Evolutionary conservation across 2,888 invertebrate genomes (phyloP), one percentile per base, ranked within the genome.

Genomic region (Lithophane socia): DNA sequence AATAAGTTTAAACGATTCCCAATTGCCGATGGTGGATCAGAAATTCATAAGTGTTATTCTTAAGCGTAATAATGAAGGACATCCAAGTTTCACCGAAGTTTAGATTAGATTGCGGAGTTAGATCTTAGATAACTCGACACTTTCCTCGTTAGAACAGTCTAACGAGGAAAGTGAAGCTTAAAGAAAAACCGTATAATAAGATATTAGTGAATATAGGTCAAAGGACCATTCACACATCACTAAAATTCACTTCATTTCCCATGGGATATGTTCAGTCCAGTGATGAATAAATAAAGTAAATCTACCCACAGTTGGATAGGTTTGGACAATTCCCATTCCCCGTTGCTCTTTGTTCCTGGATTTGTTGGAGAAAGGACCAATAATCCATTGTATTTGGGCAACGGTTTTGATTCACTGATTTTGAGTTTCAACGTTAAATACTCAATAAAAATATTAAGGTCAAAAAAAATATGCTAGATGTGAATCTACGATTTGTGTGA

Each of bases 341-440:
- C 7, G 47, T 65, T 66, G 61, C 54, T 70, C 79, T 73, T 75
- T 77, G 75, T 69, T 78, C 77, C 64, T 24, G 60, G 21, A 21
- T 60, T 61, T n/a, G 21, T 75, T 58, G 54, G 24, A 69, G 73
- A 73, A 79, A 58, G 63, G 52, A 63, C 64, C 75, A 65, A 56
- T 69, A 66, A 64, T 10, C 69, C 24, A 73, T 86, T 83, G 80
- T 86, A 64, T 76, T 85, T 79, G 83, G 16, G 60, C 63, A 75
- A 73, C 21, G 65, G 63, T 29, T 67, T 77, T 70, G 44, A 60
- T 67, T 75, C 49, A 75, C 47, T 60, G 66, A 58, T 52, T 78
- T 71, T 71, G 49, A 37, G 37, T 37, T 37, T 37, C 3, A 24
- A 64, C n/a, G 67, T 65, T 60, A 24, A 37, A 49, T 64, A 9